phyloP scores from a whole-genome alignment of 1,140 invertebrate species.

The Anastrepha obliqua region DNA sequence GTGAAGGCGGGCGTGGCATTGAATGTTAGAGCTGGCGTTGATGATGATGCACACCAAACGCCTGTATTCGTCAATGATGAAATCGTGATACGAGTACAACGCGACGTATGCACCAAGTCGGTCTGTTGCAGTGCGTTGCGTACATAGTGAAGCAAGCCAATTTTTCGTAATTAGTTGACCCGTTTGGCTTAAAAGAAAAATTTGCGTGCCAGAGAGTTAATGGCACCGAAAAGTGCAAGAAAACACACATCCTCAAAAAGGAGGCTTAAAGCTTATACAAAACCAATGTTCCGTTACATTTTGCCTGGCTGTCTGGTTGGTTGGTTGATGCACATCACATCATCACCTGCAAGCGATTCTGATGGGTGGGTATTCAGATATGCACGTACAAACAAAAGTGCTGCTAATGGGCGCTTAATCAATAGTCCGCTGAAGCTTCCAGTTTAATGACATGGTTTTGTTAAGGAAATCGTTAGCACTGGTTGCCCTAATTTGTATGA shows the following conservation, averaged over 20 bases:
- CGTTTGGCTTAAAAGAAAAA: neutral
- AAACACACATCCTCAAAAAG: neutral
- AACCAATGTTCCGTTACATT: neutral
- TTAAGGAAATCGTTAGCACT: neutral
- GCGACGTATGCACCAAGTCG: neutral
- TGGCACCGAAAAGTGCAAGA: neutral
- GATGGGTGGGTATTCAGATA: neutral
- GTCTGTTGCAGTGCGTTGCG: neutral
- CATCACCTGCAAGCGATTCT: neutral
- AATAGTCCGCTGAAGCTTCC: neutral
- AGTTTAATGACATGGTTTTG: neutral
- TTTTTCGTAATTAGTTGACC: constrained; percentile 22
- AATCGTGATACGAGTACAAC: constrained; percentile 65
- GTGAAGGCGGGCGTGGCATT: constrained; percentile 46
- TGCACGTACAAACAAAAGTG: neutral
- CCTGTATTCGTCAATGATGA: constrained; percentile 63
- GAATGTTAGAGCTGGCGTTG: constrained; percentile 48
- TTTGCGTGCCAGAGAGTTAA: neutral
- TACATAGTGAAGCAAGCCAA: neutral
- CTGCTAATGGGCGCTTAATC: neutral
- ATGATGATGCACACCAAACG: constrained; percentile 44
- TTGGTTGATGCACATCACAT: neutral
- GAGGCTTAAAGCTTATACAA: neutral
- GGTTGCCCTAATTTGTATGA: neutral
- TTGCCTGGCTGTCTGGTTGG: neutral